phyloP scores from a whole-genome alignment of 2,113 vertebrate species.

The Galeopterus variegatus region DNA sequence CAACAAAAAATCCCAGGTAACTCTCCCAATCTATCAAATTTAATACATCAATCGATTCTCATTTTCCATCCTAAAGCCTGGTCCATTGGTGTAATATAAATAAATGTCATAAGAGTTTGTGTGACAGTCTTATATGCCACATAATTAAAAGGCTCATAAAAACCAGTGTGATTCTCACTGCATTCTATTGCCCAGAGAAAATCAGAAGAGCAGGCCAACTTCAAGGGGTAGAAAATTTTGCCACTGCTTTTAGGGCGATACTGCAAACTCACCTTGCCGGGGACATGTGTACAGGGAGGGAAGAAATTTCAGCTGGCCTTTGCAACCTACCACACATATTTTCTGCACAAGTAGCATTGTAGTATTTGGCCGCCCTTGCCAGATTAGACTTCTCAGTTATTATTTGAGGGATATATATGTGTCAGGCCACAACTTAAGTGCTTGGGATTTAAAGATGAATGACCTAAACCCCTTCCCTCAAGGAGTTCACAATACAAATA shows the following conservation, averaged over 20 bases:
- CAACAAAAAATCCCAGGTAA: not conserved
- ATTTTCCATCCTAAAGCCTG: not conserved
- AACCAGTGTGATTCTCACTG: not conserved
- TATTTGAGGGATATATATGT: not conserved
- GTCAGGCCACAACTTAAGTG: too few species aligned
- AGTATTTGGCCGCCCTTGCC: not conserved
- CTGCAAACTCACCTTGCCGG: not conserved
- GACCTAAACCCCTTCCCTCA: not conserved
- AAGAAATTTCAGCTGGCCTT: not conserved
- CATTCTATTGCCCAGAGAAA: not conserved
- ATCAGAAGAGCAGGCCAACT: too few species aligned
- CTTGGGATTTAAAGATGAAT: not conserved
- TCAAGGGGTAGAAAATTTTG: not conserved
- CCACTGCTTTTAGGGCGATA: not conserved
- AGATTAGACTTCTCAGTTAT: not conserved
- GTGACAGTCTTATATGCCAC: not conserved
- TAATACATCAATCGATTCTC: not conserved
- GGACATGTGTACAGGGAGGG: rapidly evolving
- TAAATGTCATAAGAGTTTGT: not conserved
- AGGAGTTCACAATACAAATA: not conserved
- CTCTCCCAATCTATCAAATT: not conserved
- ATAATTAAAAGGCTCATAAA: not conserved
- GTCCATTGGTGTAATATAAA: not conserved
- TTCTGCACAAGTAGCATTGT: not conserved
- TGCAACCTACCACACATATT: too few species aligned